These are phyloP conservation scores for Ceriagrion tenellum DNA, from an alignment of 2,888 invertebrate genomes.

Conservation along the genomic window DNA sequence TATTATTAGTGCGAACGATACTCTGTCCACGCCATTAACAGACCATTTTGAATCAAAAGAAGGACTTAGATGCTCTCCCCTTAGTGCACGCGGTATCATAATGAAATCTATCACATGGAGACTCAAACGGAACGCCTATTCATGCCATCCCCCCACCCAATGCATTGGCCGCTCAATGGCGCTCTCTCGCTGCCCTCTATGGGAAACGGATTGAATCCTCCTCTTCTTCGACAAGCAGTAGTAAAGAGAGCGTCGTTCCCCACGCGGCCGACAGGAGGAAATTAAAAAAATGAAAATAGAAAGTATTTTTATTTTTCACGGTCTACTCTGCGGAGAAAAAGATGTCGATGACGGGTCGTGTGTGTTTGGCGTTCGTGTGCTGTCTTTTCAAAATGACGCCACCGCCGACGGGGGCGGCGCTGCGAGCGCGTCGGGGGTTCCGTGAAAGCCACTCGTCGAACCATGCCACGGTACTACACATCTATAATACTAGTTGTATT, in stretches of 20 bases:
- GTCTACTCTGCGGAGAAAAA: background rate
- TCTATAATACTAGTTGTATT: background rate
- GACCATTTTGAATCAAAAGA: background rate
- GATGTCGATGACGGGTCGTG: background rate
- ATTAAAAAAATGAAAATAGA: background rate
- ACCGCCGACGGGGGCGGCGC: background rate
- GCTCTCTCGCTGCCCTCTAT: background rate
- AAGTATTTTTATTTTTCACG: background rate
- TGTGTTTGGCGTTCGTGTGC: background rate
- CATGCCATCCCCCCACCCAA: background rate
- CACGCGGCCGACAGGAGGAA: background rate
- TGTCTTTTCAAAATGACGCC: conserved; percentile 10
- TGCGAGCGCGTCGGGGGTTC: background rate
- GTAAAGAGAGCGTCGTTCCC: background rate
- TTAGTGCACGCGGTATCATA: background rate
- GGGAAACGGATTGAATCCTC: background rate
- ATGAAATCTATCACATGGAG: background rate
- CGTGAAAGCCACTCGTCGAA: background rate
- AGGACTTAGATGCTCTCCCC: background rate
- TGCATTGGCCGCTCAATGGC: background rate
- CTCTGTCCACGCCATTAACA: background rate
- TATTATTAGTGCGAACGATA: background rate
- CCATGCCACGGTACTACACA: background rate
- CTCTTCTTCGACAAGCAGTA: background rate
- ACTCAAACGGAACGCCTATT: background rate